Conservation (phyloP, 2,113 vertebrate genomes). For the Vidua chalybeata region DNA sequence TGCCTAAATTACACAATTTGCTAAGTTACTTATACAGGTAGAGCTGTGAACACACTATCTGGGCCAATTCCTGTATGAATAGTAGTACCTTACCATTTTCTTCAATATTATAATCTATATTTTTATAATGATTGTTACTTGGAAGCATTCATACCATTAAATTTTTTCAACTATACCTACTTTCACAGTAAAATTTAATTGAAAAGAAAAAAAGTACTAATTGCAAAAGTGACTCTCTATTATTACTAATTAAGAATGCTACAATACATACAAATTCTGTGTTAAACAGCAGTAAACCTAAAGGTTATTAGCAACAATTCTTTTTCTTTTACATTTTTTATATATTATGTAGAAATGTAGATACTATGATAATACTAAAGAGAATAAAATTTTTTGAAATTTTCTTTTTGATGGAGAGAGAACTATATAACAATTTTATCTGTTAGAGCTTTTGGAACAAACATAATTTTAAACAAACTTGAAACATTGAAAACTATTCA, state of each 20-base stretch:
- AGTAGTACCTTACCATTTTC: background rate
- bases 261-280: background rate
- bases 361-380: background rate
- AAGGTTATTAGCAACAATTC: background rate
- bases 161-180: background rate
- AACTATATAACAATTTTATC: background rate
- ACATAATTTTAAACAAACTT: slow-evolving; percentile 39
- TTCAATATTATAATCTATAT: background rate
- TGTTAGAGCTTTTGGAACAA: background rate
- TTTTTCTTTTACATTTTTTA: background rate
- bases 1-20: background rate
- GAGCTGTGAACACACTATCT: background rate
- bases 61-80: background rate
- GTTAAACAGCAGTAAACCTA: background rate
- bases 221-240: background rate
- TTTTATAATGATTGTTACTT: background rate
- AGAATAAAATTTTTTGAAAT: background rate
- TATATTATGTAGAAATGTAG: background rate
- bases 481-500: slow-evolving; percentile 48
- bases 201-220: background rate
- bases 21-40: background rate
- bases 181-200: background rate
- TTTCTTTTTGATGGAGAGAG: background rate
- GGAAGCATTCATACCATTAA: background rate
- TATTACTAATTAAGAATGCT: background rate